Evolutionary conservation across 2,797 vertebrate species (phyloP), one percentile per base, ranked within the genome.

Genomic region (Paedocypris micromegethes): DNA sequence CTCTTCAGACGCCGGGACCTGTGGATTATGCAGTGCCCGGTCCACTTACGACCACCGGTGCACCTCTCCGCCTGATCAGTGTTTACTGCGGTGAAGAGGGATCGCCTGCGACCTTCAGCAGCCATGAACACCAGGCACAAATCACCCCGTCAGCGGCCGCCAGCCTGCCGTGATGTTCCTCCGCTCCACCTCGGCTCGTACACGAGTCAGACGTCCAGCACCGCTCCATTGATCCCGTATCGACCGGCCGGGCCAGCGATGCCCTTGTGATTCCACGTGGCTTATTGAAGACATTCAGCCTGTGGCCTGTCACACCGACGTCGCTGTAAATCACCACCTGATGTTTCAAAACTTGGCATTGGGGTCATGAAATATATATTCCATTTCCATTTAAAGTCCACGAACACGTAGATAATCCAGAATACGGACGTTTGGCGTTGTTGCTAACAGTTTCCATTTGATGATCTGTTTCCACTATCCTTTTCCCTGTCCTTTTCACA

Each of bases 281-380:
- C 85, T 85, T 88, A 86, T 86, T 86, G 82, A 87, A 88, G 85
- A 83, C 79, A 81, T 85, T 85, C 84, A 80, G 79, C 74, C 67
- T 72, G 70, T 6, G 44, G 76, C 75, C 79, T 39, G 39, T 73
- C 55, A 43, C 58, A 74, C 57, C 68, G 74, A 81, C 80, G 57
- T 75, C 68, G 0, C 71, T 57, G 46, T 75, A 66, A 75, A 77
- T 77, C 74, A 64, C 79, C 51, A 38, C 45, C 55, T 7, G 6
- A 7, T 6, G 3, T 69, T 65, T 64, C 51, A n/a, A 56, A 49
- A 58, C 23, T 23, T 23, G 23, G 23, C 23, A 23, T 23, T 23
- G 23, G 23, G 23, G 23, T 23, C 23, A 23, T 23, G 23, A 23
- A 23, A 23, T 23, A 23, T 23, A 23, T 23, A 23, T 23, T 23